phyloP scores from a whole-genome alignment of 2,113 vertebrate species.

The Gracilinanus agilis region DNA sequence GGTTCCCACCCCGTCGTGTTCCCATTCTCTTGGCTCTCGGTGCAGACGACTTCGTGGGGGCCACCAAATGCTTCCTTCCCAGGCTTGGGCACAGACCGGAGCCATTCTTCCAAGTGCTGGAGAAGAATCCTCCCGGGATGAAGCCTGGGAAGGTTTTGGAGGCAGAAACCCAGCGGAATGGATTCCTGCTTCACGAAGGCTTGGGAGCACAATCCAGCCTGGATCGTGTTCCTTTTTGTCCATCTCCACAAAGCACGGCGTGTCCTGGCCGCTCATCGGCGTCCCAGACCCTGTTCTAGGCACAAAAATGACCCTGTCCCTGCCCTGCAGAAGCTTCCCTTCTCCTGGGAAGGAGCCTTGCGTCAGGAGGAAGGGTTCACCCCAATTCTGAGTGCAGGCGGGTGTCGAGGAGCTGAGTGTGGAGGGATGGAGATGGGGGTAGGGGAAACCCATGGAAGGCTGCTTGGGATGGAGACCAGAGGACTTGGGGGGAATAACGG shows the following conservation, averaged over 20 bases:
- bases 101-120: conserved; percentile 30
- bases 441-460: neutral
- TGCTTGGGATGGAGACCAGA: neutral
- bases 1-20: conserved; percentile 50
- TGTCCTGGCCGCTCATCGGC: neutral
- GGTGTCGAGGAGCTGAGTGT: too few species aligned
- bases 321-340: neutral
- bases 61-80: conserved; percentile 36
- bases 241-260: accelerated
- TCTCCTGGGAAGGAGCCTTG: neutral
- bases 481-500: neutral
- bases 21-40: neutral
- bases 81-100: conserved; percentile 20
- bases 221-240: neutral
- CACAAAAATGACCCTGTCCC: neutral
- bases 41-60: conserved; percentile 24
- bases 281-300: neutral
- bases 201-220: neutral
- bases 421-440: neutral
- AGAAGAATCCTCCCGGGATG: neutral
- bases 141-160: neutral
- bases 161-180: neutral
- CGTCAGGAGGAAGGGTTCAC: too few species aligned
- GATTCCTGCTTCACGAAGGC: neutral
- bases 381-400: too few species aligned